Conservation (phyloP, 2,888 invertebrate species). For the Escarpia spicata region DNA sequence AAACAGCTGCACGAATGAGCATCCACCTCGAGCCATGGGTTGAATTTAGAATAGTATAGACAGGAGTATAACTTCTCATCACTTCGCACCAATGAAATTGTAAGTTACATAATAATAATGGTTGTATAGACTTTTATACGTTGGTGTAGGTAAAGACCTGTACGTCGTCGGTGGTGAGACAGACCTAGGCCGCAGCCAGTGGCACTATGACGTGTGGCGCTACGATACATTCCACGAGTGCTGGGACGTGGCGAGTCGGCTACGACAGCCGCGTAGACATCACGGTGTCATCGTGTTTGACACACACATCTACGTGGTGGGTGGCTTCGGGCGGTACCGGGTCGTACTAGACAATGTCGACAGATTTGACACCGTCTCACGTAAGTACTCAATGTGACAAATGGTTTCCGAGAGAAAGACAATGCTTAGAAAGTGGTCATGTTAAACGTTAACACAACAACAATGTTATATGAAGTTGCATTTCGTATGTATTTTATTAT, state of each 20-base stretch:
- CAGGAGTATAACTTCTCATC: not conserved
- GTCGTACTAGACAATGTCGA: constrained; percentile 30
- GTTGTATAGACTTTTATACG: not conserved
- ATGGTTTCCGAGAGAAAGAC: not conserved
- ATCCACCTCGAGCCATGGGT: not conserved
- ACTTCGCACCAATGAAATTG: too few relatives aligned
- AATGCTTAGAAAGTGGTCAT: not conserved
- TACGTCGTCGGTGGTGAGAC: constrained; percentile 29
- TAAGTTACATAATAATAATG: not conserved
- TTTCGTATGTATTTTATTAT: not conserved
- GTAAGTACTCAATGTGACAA: constrained; percentile 21
- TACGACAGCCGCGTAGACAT: constrained; percentile 30
- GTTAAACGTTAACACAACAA: not conserved
- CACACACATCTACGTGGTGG: constrained; percentile 26
- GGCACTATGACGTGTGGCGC: constrained; percentile 28
- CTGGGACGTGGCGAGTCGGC: constrained; percentile 24
- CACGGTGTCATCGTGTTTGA: constrained; percentile 23
- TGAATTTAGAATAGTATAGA: not conserved
- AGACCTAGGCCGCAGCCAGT: constrained; percentile 25
- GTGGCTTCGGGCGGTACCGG: constrained; percentile 28
- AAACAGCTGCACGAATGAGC: too few relatives aligned
- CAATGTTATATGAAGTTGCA: not conserved
- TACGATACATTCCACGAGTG: constrained; percentile 25
- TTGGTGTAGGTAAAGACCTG: constrained; percentile 25
- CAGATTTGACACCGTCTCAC: constrained; percentile 19